Conservation (phyloP, 2,113 vertebrate genomes). For the rat (Rattus norvegicus) region GRCr8 NC_086019.1:49925501-49926000, state of each 20-base stretch:
- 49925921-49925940: no score
- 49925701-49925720: not conserved
- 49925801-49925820: not conserved
- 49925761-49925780: not conserved
- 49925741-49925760: not conserved
- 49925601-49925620: not conserved
- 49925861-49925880: not conserved
- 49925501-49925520: not conserved
- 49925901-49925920: not conserved
- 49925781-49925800: not conserved
- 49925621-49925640: not conserved
- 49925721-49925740: not conserved
- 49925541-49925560: not conserved
- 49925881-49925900: not conserved
- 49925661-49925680: not conserved
- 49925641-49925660: not conserved
- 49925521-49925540: not conserved
- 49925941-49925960: not conserved
- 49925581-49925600: not conserved
- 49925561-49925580: no score
- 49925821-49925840: not conserved
- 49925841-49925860: not conserved
- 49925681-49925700: not conserved
- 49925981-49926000: not conserved
- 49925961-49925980: not conserved